Evolutionary conservation across 2,888 invertebrate species (phyloP).

Genomic region (Gymnoscelis rufifasciata): DNA sequence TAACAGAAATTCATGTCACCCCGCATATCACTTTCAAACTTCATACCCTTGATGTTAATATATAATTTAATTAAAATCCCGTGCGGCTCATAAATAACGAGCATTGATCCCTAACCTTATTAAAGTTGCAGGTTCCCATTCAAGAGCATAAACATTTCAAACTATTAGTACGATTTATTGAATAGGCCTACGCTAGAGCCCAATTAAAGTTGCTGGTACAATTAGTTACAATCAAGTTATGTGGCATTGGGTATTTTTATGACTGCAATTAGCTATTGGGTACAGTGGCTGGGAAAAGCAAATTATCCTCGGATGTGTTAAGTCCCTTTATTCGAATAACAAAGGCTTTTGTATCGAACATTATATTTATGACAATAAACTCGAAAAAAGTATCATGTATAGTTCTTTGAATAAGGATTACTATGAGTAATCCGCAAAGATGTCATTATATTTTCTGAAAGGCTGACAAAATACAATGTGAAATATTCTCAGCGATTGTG

Average conservation of each 20-base stretch:
- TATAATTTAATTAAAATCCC: constrained; percentile 42
- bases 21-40: not conserved
- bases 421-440: no score
- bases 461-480: no score
- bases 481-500: no score
- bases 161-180: constrained; percentile 43
- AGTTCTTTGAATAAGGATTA: no score
- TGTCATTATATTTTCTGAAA: no score
- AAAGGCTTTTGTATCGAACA: no score
- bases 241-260: constrained; percentile 7
- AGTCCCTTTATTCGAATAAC: no score
- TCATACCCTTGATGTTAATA: constrained; percentile 16
- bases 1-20: not conserved
- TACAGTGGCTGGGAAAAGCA: not conserved
- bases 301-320: no score
- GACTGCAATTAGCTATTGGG: constrained; percentile 2
- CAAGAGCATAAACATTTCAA: constrained; percentile 37
- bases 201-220: constrained; percentile 18
- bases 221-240: constrained; percentile 15
- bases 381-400: no score
- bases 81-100: constrained; percentile 39
- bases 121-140: constrained; percentile 35
- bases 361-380: no score
- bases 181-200: constrained; percentile 28
- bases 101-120: constrained; percentile 42